A percentile compares a stretch with the other conserved stretches of the same genome.
These are phyloP conservation scores for Bhutanitis thaidina DNA, from an alignment of 2,888 invertebrate genomes.

Conservation along the genomic window DNA sequence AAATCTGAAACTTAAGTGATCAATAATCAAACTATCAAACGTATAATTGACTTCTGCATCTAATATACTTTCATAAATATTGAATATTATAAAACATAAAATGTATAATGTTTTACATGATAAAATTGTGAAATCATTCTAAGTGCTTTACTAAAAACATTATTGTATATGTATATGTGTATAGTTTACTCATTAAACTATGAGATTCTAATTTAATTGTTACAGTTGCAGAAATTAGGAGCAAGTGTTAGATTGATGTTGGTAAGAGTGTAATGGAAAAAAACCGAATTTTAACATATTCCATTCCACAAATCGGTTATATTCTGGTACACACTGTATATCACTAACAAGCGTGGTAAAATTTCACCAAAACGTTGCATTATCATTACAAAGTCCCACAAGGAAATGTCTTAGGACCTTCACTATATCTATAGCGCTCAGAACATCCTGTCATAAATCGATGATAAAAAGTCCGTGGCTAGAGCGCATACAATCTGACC, in stretches of 20 bases:
- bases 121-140: no score
- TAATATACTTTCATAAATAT: neutral
- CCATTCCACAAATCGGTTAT: neutral
- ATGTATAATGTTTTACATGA: no score
- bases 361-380: neutral
- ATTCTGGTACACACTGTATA: neutral
- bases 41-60: neutral
- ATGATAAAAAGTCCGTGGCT: constrained; percentile 53
- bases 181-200: no score
- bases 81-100: no score
- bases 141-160: no score
- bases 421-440: neutral
- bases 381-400: neutral
- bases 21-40: neutral
- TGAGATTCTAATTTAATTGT: no score
- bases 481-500: constrained; percentile 41
- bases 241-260: no score
- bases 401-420: neutral
- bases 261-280: no score
- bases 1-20: constrained; percentile 13
- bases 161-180: no score
- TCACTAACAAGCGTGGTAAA: neutral
- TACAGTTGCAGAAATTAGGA: no score
- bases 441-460: constrained; percentile 41
- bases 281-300: no score